phyloP scores from a whole-genome alignment of 2,888 invertebrate species.

The Drosophila fungiperda region DNA sequence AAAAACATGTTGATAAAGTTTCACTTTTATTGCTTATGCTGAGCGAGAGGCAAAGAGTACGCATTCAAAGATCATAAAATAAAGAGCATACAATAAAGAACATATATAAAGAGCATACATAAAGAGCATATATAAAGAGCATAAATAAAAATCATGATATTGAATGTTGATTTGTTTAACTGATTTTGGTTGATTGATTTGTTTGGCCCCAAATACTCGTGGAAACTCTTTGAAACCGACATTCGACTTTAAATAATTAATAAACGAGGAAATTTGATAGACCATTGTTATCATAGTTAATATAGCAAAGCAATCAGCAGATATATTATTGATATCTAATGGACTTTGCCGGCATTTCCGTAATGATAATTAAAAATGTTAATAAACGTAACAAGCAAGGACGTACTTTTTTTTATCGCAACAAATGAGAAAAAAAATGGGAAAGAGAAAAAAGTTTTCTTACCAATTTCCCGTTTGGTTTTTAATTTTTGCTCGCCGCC shows the following conservation, averaged over 20 bases:
- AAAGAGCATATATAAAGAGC: background rate
- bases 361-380: background rate
- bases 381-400: background rate
- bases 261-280: background rate
- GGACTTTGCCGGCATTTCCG: constrained; percentile 59
- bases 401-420: constrained; percentile 17
- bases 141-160: constrained; percentile 1
- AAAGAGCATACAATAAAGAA: background rate
- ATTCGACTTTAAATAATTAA: constrained; percentile 2
- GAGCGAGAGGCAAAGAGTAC: constrained; percentile 10
- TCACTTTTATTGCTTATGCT: background rate
- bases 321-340: constrained; percentile 35
- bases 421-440: background rate
- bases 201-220: too few relatives aligned
- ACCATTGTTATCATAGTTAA: constrained; percentile 26
- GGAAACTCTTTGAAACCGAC: too few relatives aligned
- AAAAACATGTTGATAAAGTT: constrained; percentile 8
- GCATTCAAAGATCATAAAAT: background rate
- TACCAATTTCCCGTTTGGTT: constrained; percentile 68
- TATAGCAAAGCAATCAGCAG: constrained; percentile 9
- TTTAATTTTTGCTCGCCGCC: constrained; percentile 88
- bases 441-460: background rate
- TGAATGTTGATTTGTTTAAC: too few relatives aligned
- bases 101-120: constrained; percentile 33
- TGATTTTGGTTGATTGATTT: too few relatives aligned